Conservation (phyloP, 1,140 invertebrate genomes). For the Zeugodacus cucurbitae region DNA sequence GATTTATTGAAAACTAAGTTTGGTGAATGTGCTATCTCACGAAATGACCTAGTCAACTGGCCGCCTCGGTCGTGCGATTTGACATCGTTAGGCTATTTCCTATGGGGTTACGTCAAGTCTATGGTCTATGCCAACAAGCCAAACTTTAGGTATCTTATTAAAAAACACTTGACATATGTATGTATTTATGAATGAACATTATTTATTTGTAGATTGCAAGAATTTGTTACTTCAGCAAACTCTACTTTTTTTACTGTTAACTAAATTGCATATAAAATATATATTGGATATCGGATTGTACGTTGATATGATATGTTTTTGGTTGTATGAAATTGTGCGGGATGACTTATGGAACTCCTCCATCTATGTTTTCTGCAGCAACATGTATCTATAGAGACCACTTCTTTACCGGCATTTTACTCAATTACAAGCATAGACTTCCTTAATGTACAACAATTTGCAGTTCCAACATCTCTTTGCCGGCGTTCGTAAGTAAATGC, state of each 20-base stretch:
- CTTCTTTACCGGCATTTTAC: too few relatives aligned
- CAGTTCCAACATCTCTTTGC: constrained; percentile 49
- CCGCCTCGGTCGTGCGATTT: too few relatives aligned
- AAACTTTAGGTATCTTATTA: too few relatives aligned
- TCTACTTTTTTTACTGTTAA: background rate
- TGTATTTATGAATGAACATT: background rate
- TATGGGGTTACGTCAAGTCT: too few relatives aligned
- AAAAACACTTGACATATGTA: too few relatives aligned
- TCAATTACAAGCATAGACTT: too few relatives aligned
- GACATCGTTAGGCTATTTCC: too few relatives aligned
- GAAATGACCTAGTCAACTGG: too few relatives aligned
- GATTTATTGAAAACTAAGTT: too few relatives aligned
- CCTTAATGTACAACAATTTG: constrained; percentile 49
- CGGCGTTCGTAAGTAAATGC: constrained; percentile 46
- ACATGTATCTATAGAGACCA: too few relatives aligned
- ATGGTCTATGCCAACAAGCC: too few relatives aligned
- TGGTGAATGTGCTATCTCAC: too few relatives aligned
- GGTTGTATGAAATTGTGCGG: background rate
- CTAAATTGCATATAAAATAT: background rate
- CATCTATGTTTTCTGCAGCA: background rate
- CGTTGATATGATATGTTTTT: background rate
- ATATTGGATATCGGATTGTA: background rate
- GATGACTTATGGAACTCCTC: background rate
- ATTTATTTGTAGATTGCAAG: background rate
- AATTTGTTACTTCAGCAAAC: background rate